Evolutionary conservation across 2,113 vertebrate species (phyloP), one percentile per base, ranked within the genome.

Genomic region (Mionectes macconnelli): DNA sequence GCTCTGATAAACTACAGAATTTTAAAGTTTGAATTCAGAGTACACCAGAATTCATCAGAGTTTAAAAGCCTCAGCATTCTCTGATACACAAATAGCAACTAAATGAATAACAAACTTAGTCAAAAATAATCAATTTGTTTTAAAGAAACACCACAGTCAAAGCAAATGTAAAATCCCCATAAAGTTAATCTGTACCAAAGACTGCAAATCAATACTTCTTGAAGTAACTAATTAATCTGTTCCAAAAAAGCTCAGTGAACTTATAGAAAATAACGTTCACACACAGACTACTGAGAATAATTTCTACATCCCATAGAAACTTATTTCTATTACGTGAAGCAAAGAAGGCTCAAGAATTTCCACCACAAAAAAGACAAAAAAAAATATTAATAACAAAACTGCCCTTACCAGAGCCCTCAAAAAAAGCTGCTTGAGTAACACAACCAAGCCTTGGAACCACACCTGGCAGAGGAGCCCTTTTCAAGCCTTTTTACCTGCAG

Each of bases 261-360:
- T 39, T 30, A 64, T 42, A 28, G 25, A 59, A 66, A 80, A 74
- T 0, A 44, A 11, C 6, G 20, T 24, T 31, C 15, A 24, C 2
- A 5, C 1, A 24, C 2, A 23, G 1, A 3, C 2, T 24, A 25
- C 1, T 30, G 5, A 74, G 4, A 45, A 15, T 28, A 50, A 25
- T 50, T 15, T 50, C 10, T 5, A 42, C 8, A 4, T 31, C 23
- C 24, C 33, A 10, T 0, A 0, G 1, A 2, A 75, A 3, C 14
- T 82, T 27, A 17, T 37, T 76, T 70, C 8, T 33, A 31, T 47
- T 30, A 10, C 39, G 13, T 17, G 33, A 59, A 69, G 16, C 5
- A 24, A 53, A 52, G 45, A 73, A 11, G 15, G 53, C 6, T 37
- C 8, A 18, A 63, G 27, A 18, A 59, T 6, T 75, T 57, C 49